Evolutionary conservation across 2,888 invertebrate species (phyloP).

Genomic region (Habrosyne pyritoides): DNA sequence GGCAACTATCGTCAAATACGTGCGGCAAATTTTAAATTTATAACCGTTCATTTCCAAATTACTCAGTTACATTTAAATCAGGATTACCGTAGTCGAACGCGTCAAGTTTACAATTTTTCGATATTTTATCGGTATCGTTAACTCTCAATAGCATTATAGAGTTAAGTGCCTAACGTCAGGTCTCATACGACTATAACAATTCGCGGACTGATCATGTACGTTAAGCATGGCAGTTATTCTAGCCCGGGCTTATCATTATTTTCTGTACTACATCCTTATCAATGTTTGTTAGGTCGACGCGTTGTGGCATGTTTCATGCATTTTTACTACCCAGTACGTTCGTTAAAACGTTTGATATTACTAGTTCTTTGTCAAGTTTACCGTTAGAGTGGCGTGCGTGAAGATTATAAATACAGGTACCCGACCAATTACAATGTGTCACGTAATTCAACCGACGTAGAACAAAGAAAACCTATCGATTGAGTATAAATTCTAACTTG

Average conservation of each 20-base stretch:
- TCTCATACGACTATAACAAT: conserved; percentile 14
- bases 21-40: background rate
- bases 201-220: conserved; percentile 19
- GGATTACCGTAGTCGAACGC: background rate
- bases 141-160: conserved; percentile 11
- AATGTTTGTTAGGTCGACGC: conserved; percentile 22
- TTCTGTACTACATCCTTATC: conserved; percentile 39
- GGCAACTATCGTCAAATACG: conserved; percentile 5
- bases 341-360: background rate
- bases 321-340: conserved; percentile 26
- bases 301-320: conserved; percentile 30
- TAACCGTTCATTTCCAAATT: background rate
- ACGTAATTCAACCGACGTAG: background rate
- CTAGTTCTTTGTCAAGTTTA: background rate
- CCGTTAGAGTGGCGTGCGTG: background rate
- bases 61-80: background rate
- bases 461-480: background rate
- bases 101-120: conserved; percentile 10
- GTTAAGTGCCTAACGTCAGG: background rate
- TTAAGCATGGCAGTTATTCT: conserved; percentile 19
- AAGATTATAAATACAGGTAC: conserved; percentile 7
- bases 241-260: conserved; percentile 34
- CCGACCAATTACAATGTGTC: background rate
- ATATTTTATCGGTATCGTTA: conserved; percentile 12
- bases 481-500: background rate